Evolutionary conservation across 2,888 invertebrate genomes (phyloP), one percentile per base, ranked within the genome.

Genomic region (Lithophane socia): DNA sequence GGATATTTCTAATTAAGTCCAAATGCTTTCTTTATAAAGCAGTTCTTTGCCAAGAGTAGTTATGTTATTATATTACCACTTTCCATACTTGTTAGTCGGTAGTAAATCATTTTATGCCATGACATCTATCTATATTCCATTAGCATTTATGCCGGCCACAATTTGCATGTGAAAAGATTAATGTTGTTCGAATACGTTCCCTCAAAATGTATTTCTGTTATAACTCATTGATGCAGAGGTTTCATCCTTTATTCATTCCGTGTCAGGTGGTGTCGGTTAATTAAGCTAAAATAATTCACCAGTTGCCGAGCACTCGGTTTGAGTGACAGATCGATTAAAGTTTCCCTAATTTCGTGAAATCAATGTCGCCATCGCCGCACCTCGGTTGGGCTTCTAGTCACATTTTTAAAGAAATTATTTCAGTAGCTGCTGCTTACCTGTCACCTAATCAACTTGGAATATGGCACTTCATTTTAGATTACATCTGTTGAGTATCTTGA

Each of bases 261-360:
- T 80, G 77, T 84, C 84, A 82, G 80, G 77, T 79, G 77, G 37
- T 84, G 79, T 82, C 80, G 83, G 75, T 80, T 87, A 83, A 88
- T 86, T 86, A 81, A 82, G 70, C 70, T 81, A 75, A 85, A 86
- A 86, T 86, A 85, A 84, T 80, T 84, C 73, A 72, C 78, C 77
- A 80, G 80, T 87, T 85, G 79, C 83, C 52, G 72, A 81, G 80
- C 73, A 68, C 69, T 82, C 79, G 73, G 82, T 82, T 89, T 89
- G 91, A 92, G 85, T 91, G 93, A 91, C 92, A 92, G 91, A 89
- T 91, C 90, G 91, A 93, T 93, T 92, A 89, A 93, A 93, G 88
- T 87, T 87, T 82, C 66, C 77, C 73, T 81, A 86, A 89, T 87
- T 86, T 86, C 74, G 86, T 84, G 87, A 84, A 87, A 90, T 87